A percentile compares a stretch with the other conserved stretches of the same genome.
These are phyloP conservation scores for Tamandua tetradactyla DNA, from an alignment of 2,797 vertebrate species.

Conservation along the genomic window DNA sequence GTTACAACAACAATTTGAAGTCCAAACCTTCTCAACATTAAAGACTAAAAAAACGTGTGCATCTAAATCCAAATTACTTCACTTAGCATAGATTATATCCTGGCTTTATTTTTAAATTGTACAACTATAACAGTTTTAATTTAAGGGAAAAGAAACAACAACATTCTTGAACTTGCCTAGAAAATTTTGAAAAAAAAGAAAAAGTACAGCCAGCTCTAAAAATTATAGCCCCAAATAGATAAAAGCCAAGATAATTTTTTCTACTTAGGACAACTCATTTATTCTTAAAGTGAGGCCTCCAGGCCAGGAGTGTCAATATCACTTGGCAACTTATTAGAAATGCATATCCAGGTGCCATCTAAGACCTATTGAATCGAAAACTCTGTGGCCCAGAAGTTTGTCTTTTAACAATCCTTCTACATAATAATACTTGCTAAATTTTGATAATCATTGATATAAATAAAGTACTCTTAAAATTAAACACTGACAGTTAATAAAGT, in stretches of 20 bases:
- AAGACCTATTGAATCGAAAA: not conserved
- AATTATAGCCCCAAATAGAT: not conserved
- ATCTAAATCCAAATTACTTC: not conserved
- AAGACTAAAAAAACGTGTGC: not conserved
- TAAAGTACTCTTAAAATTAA: not conserved
- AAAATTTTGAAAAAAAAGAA: not conserved
- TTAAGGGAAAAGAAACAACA: not conserved
- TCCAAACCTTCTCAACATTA: not conserved
- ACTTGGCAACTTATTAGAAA: not conserved
- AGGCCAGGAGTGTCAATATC: not conserved
- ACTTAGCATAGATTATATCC: not conserved
- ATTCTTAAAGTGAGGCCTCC: not conserved
- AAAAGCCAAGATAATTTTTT: not conserved
- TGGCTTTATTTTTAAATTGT: not conserved
- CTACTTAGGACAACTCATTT: not conserved
- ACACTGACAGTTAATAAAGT: not conserved
- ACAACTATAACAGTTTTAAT: not conserved
- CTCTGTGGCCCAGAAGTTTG: not conserved
- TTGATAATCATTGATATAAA: not conserved
- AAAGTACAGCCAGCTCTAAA: not conserved
- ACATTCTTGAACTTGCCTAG: not conserved
- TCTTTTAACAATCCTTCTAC: constrained; percentile 11
- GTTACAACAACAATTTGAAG: not conserved
- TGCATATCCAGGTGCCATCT: not conserved
- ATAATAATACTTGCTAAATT: not conserved